These are phyloP conservation scores for Pardalotus punctatus DNA, from an alignment of 2,113 vertebrate genomes.

Conservation along the genomic window DNA sequence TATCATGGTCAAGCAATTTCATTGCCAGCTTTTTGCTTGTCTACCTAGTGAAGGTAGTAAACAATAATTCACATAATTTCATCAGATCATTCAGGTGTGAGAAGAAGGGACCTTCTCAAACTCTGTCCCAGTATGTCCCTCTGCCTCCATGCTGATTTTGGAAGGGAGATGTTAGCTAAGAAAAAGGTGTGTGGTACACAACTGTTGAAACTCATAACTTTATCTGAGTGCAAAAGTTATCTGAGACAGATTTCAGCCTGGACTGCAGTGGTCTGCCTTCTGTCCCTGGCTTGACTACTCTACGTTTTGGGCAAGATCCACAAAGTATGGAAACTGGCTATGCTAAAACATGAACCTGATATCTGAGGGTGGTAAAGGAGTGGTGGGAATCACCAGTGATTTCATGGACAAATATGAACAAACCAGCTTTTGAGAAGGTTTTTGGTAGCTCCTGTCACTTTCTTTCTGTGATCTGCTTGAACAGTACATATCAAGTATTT, in stretches of 20 bases:
- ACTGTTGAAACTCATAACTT: not conserved
- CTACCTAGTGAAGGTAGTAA: not conserved
- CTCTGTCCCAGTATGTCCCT: not conserved
- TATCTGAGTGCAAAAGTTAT: not conserved
- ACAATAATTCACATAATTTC: not conserved
- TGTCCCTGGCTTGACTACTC: not conserved
- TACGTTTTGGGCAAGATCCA: not conserved
- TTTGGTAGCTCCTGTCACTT: not conserved
- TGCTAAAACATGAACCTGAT: not conserved
- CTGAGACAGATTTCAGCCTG: not conserved
- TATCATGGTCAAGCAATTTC: not conserved
- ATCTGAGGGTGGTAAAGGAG: not conserved
- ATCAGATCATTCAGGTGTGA: not conserved
- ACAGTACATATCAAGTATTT: not conserved
- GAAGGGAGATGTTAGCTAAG: not conserved
- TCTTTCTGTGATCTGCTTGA: not conserved
- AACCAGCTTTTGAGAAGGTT: not conserved
- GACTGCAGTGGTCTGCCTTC: not conserved
- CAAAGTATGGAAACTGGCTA: not conserved
- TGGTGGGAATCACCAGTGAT: not conserved
- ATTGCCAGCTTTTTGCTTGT: not conserved
- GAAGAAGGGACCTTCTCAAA: not conserved
- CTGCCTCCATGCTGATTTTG: not conserved
- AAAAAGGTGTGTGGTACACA: not conserved
- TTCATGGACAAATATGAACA: not conserved